Evolutionary conservation across 2,797 vertebrate genomes (phyloP).

Genomic region (Gymnothorax reevesii): DNA sequence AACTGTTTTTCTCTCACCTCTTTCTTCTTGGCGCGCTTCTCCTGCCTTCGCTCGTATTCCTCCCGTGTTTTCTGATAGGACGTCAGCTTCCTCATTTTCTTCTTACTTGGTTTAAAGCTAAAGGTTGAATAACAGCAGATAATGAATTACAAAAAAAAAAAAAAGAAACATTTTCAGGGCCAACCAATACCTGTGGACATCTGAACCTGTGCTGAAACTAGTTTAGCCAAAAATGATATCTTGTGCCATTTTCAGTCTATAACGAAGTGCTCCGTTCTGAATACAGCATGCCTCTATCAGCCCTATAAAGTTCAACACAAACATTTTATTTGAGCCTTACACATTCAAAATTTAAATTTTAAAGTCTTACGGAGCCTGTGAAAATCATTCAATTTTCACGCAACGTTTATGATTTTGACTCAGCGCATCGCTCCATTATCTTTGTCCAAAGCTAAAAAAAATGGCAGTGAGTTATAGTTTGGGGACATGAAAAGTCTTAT

Average conservation of each 20-base stretch:
- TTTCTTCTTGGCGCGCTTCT: constrained; percentile 78
- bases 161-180: background rate
- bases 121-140: constrained; percentile 38
- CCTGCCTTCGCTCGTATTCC: constrained; percentile 79
- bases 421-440: background rate
- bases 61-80: constrained; percentile 89
- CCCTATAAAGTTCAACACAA: too few species aligned
- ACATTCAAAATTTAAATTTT: too few species aligned
- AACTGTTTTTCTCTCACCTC: constrained; percentile 70
- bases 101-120: constrained; percentile 67
- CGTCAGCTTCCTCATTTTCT: constrained; percentile 78
- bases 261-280: background rate
- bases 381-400: background rate
- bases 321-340: too few species aligned
- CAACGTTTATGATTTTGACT: background rate
- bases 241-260: background rate
- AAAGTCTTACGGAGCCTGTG: too few species aligned
- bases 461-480: background rate
- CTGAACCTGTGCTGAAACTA: background rate
- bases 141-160: background rate
- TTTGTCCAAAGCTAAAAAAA: background rate
- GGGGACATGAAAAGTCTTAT: background rate
- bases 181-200: background rate
- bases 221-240: background rate
- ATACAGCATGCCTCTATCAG: background rate